These are phyloP conservation scores for Schrankia costaestrigalis DNA, from an alignment of 2,888 invertebrate species.

Conservation along the genomic window DNA sequence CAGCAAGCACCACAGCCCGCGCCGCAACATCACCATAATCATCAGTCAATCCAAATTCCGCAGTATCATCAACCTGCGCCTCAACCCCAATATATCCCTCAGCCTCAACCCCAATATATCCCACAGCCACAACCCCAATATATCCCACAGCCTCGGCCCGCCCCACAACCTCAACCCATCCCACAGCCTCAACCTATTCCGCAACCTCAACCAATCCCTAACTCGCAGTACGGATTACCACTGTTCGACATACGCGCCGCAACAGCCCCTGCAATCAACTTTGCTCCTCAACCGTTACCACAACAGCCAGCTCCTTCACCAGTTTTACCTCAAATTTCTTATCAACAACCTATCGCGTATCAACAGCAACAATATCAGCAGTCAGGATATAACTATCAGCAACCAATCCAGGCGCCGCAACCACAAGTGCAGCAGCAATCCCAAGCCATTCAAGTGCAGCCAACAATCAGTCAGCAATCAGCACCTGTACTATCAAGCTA, in stretches of 20 bases:
- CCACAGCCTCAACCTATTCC: slow-evolving; percentile 10
- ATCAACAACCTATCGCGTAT: slow-evolving; percentile 11
- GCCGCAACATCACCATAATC: slow-evolving; percentile 19
- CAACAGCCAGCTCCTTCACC: slow-evolving; percentile 13
- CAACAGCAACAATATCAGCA: slow-evolving; percentile 15
- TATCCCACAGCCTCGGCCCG: slow-evolving; percentile 10
- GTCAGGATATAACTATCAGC: slow-evolving; percentile 30
- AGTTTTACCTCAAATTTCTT: neutral
- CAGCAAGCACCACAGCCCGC: slow-evolving; percentile 28
- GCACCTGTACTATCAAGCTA: slow-evolving; percentile 52
- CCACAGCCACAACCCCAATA: slow-evolving; percentile 12
- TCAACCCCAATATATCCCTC: slow-evolving; percentile 5
- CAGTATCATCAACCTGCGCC: slow-evolving; percentile 23
- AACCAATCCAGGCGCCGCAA: slow-evolving; percentile 22
- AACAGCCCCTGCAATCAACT: slow-evolving; percentile 4
- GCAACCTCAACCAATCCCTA: slow-evolving; percentile 3
- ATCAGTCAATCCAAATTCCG: slow-evolving; percentile 16
- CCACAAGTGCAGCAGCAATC: slow-evolving; percentile 20
- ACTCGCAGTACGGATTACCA: slow-evolving; percentile 19
- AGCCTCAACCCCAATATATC: neutral
- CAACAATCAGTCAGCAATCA: slow-evolving; percentile 26
- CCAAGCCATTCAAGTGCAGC: slow-evolving; percentile 41
- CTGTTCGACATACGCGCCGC: slow-evolving; percentile 8
- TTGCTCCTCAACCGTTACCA: slow-evolving; percentile 24
- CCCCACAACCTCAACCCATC: slow-evolving; percentile 10